phyloP scores from a whole-genome alignment of 2,797 vertebrate genomes.

The Atherinosoma microstoma region DNA sequence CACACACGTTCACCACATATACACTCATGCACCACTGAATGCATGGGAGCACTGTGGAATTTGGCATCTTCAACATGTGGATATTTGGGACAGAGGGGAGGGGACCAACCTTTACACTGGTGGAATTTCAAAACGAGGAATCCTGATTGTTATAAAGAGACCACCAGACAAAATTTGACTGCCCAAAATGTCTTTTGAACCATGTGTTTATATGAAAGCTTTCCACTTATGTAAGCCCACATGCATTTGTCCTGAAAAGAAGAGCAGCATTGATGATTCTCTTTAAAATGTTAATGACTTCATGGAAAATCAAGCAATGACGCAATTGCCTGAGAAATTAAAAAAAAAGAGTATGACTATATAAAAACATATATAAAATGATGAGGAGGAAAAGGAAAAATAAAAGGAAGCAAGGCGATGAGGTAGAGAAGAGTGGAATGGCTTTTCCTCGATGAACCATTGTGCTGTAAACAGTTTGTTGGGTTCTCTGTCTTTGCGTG shows the following conservation, averaged over 20 bases:
- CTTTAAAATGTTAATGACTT: constrained; percentile 31
- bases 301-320: constrained; percentile 5
- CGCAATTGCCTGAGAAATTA: not conserved
- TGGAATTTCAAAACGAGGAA: no score
- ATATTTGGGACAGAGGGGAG: no score
- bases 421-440: not conserved
- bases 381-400: not conserved
- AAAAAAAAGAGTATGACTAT: not conserved
- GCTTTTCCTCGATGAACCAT: not conserved
- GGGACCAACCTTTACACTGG: no score
- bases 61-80: no score
- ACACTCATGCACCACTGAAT: no score
- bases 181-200: constrained; percentile 10
- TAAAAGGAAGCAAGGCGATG: not conserved
- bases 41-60: no score
- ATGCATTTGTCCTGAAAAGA: constrained; percentile 14
- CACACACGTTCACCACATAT: no score
- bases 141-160: no score
- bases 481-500: constrained; percentile 12
- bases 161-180: no score
- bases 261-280: constrained; percentile 1
- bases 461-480: constrained; percentile 15
- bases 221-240: constrained; percentile 5
- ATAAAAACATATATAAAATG: not conserved
- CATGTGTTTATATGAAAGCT: not conserved